phyloP scores from a whole-genome alignment of 1,140 invertebrate species.

The Delia radicum region DNA sequence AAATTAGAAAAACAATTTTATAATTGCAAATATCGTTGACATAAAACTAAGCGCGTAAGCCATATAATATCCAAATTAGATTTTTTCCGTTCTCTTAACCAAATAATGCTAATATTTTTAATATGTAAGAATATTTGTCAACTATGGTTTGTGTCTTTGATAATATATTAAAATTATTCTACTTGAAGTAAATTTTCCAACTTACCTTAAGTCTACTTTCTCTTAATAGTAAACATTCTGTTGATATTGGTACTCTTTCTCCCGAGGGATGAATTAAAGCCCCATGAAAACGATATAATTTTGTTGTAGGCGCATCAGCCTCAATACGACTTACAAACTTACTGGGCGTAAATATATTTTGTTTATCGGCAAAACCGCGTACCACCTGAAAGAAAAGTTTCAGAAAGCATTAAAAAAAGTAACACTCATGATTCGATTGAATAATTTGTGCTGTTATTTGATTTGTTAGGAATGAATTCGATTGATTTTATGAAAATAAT shows the following conservation, averaged over 20 bases:
- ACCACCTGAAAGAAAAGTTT: slow-evolving; percentile 49
- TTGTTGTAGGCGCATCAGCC: slow-evolving; percentile 91
- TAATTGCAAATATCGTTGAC: too few species aligned
- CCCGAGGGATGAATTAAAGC: slow-evolving; percentile 81
- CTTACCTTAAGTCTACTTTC: slow-evolving; percentile 93
- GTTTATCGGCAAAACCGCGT: slow-evolving; percentile 61
- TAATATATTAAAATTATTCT: too few species aligned
- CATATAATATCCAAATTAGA: too few species aligned
- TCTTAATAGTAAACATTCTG: slow-evolving; percentile 90
- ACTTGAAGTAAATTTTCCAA: too few species aligned
- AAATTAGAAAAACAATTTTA: too few species aligned
- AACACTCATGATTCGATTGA: too few species aligned
- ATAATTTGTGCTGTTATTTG: too few species aligned
- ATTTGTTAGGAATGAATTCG: too few species aligned
- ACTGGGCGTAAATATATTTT: slow-evolving; percentile 72
- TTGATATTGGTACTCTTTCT: slow-evolving; percentile 78
- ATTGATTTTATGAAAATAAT: too few species aligned
- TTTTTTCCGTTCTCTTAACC: too few species aligned
- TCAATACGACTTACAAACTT: slow-evolving; percentile 84
- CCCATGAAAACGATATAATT: slow-evolving; percentile 94
- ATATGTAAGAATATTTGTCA: neutral
- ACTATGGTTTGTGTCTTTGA: neutral
- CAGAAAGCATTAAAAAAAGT: neutral
- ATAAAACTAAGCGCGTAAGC: too few species aligned
- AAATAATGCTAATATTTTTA: too few species aligned